Evolutionary conservation across 2,888 invertebrate species (phyloP).

Genomic region (Charanyca ferruginea): DNA sequence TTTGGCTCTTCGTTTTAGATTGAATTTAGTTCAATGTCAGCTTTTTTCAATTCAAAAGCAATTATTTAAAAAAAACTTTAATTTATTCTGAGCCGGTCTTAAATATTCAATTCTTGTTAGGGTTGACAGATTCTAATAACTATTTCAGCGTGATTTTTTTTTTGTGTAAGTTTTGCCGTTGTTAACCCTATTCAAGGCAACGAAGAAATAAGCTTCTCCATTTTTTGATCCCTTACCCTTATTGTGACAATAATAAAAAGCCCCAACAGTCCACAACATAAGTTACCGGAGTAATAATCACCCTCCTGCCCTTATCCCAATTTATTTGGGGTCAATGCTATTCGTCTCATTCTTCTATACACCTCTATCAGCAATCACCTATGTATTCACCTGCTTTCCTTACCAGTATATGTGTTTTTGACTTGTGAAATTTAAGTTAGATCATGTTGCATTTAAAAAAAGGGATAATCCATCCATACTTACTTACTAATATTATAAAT

Average conservation of each 20-base stretch:
- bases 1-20: slow-evolving; percentile 32
- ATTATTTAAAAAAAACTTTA: slow-evolving; percentile 8
- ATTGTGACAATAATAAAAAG: slow-evolving; percentile 41
- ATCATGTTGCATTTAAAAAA: too few species aligned
- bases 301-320: too few species aligned
- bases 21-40: slow-evolving; percentile 32
- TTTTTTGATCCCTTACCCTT: slow-evolving; percentile 33
- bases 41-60: slow-evolving; percentile 16
- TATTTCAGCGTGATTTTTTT: background rate
- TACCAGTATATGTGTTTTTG: too few species aligned
- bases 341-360: slow-evolving; percentile 8
- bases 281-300: slow-evolving; percentile 40
- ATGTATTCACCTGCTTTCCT: background rate
- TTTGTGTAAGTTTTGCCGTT: background rate
- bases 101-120: background rate
- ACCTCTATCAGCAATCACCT: background rate
- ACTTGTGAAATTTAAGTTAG: too few species aligned
- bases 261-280: slow-evolving; percentile 11
- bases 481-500: too few species aligned
- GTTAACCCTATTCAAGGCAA: background rate
- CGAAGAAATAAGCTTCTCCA: background rate
- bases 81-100: background rate
- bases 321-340: too few species aligned
- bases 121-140: background rate
- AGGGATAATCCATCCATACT: too few species aligned